Evolutionary conservation across 1,140 invertebrate genomes (phyloP).

Genomic region (Scaptomyza hsui): DNA sequence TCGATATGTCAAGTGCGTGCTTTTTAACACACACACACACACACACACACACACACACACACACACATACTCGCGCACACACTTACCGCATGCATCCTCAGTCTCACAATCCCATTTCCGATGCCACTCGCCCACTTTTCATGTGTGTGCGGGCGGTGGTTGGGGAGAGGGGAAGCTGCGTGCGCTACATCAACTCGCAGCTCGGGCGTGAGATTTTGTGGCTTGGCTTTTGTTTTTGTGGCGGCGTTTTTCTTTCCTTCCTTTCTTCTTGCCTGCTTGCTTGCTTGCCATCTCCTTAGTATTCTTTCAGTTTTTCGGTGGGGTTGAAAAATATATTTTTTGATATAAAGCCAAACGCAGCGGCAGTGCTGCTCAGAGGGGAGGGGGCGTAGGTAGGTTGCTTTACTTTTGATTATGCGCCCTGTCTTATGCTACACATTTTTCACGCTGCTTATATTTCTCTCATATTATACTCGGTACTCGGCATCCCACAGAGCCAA

Average conservation of each 20-base stretch:
- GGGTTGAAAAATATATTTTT: neutral
- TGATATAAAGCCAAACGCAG: slow-evolving; percentile 11
- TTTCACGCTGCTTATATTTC: slow-evolving; percentile 66
- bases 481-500: slow-evolving; percentile 33
- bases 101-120: slow-evolving; percentile 9
- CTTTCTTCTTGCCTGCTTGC: too few relatives aligned
- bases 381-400: too few relatives aligned
- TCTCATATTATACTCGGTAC: too few relatives aligned
- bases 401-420: slow-evolving; percentile 79
- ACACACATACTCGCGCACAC: neutral
- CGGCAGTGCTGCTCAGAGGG: neutral
- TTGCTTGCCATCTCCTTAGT: neutral
- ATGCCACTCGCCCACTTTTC: slow-evolving; percentile 22
- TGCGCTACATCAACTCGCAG: slow-evolving; percentile 64
- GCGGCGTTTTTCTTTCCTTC: slow-evolving; percentile 6
- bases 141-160: neutral
- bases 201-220: slow-evolving; percentile 57
- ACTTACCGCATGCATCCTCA: neutral
- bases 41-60: too few relatives aligned
- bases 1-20: slow-evolving; percentile 59
- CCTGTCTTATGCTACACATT: slow-evolving; percentile 79
- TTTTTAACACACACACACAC: slow-evolving; percentile 5
- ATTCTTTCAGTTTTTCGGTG: neutral
- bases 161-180: slow-evolving; percentile 5
- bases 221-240: slow-evolving; percentile 52